Conservation (phyloP, 2,888 invertebrate genomes). For the Isoperla grammatica region DNA sequence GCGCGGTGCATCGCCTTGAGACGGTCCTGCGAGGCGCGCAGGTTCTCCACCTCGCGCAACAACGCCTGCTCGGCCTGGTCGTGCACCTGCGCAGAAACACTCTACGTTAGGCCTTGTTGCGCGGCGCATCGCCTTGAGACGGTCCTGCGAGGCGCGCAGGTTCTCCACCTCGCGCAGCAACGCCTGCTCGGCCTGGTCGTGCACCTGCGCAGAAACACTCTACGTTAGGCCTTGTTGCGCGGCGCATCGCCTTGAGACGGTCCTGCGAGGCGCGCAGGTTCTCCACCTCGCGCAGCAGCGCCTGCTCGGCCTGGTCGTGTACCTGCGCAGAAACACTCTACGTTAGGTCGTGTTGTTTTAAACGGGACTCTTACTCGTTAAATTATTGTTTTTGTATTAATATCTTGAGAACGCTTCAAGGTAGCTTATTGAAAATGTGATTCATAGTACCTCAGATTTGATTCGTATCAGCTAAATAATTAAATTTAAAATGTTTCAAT, state of each 20-base stretch:
- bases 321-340: constrained; percentile 46
- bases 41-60: constrained; percentile 75
- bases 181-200: constrained; percentile 83
- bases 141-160: constrained; percentile 71
- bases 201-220: constrained; percentile 48
- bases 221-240: no score
- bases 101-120: no score
- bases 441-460: no score
- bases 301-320: constrained; percentile 84
- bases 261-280: constrained; percentile 73
- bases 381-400: no score
- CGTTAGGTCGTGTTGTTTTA: no score
- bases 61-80: constrained; percentile 83
- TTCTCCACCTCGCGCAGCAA: constrained; percentile 79
- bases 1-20: constrained; percentile 67
- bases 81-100: constrained; percentile 53
- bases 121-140: constrained; percentile 66
- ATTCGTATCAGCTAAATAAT: no score
- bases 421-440: no score
- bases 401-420: no score
- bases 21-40: constrained; percentile 72
- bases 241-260: constrained; percentile 65
- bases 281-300: constrained; percentile 77
- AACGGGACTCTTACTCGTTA: no score
- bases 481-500: no score